Evolutionary conservation across 2,888 invertebrate genomes (phyloP), one percentile per base, ranked within the genome.

Genomic region (Monopis laevigella): DNA sequence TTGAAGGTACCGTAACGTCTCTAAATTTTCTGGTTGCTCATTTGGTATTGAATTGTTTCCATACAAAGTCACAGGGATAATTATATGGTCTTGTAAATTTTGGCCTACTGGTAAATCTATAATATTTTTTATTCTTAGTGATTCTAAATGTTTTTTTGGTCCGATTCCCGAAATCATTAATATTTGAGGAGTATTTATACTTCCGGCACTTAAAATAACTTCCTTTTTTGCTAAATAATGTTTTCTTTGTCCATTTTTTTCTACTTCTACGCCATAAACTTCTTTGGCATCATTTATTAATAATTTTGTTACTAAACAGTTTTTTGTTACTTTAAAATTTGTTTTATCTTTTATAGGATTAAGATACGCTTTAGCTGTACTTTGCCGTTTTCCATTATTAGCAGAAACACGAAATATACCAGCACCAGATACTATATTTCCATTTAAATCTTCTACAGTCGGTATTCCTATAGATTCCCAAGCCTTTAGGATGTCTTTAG

Each of bases 151-250:
- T 1, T 62, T 43, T 44, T 53, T 58, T 1, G 78, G 72, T 1
- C 84, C 84, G 2, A 84, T 55, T 13, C 84, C 84, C 2, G 84
- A 84, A 1, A 83, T 48, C 66, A 82, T 69, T 2, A 84, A 51
- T 5, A 84, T 48, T 40, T 82, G 77, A 1, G 83, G 81, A 0
- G 82, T 70, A 44, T 82, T 80, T 3, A 83, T 58, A 2, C 71
- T 39, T 3, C 83, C 83, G 2, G 72, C 77, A 8, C 78, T 73
- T 19, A 83, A 24, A 39, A 84, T 74, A 0, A 84, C 59, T 50
- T 84, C 83, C 38, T 65, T 67, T 12, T 43, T 64, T 0, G 63
- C 74, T 2, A 32, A 45, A 1, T 54, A 58, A 21, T 46, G 44
- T 46, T 62, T 56, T 29, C 44, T 48, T 11, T 48, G 45, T 0